A percentile compares a stretch with the other conserved stretches of the same genome.
phyloP scores from a whole-genome alignment of 2,888 invertebrate genomes.

The Monoplex corrugatus region DNA sequence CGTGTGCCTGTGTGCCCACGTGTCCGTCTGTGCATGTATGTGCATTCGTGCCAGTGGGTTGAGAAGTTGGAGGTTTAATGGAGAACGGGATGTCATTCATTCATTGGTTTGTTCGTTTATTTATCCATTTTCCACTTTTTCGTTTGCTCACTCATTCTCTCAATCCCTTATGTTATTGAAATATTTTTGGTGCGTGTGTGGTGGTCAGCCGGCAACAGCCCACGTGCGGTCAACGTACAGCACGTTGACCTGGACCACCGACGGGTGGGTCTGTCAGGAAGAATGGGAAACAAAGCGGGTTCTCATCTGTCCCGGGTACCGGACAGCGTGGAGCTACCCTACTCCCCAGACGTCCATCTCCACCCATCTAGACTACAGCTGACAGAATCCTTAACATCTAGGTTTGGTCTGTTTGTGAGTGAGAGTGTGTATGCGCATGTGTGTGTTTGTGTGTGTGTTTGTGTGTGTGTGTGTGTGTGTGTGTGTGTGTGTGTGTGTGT shows the following conservation, averaged over 20 bases:
- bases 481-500: neutral
- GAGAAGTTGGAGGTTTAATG: no score
- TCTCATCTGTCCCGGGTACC: conserved; percentile 30
- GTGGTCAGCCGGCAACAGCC: conserved; percentile 3
- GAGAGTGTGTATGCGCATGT: conserved; percentile 47
- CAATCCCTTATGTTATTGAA: neutral
- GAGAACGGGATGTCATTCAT: no score
- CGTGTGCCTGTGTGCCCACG: neutral
- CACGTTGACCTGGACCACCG: conserved; percentile 25
- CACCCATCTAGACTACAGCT: conserved; percentile 62
- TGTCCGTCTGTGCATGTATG: conserved; percentile 7
- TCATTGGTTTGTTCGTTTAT: no score
- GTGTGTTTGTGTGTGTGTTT: conserved; percentile 29
- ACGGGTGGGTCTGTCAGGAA: neutral
- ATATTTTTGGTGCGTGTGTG: no score
- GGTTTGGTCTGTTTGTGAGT: conserved; percentile 81
- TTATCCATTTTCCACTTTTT: no score
- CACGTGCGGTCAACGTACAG: conserved; percentile 2
- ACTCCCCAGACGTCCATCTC: conserved; percentile 60
- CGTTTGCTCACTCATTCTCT: neutral
- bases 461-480: conserved; percentile 34
- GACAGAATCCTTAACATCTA: conserved; percentile 50
- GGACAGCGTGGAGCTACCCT: conserved; percentile 64
- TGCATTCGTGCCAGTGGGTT: no score
- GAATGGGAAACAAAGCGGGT: neutral